A percentile compares a stretch with the other conserved stretches of the same genome.
Conservation (phyloP, 1,140 invertebrate species). For the Lucilia cuprina region DNA sequence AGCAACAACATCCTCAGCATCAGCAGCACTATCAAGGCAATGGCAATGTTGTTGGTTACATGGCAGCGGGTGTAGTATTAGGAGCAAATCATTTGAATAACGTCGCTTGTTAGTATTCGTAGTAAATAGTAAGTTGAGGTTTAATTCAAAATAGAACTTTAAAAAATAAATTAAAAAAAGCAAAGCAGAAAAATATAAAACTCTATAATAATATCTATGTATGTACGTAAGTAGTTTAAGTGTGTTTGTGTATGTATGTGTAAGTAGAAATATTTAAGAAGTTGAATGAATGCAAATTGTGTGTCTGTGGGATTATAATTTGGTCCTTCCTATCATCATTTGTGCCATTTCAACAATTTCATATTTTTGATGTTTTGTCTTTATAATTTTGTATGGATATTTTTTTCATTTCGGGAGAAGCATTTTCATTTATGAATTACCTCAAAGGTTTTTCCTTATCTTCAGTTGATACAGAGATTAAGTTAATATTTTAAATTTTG, state of each 20-base stretch:
- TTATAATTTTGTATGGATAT: no score
- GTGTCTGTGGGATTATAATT: constrained; percentile 2
- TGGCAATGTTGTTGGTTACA: constrained; percentile 46
- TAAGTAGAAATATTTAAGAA: neutral
- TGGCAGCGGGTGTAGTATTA: constrained; percentile 58
- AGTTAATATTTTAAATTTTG: no score
- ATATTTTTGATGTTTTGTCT: neutral
- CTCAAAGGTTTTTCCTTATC: no score
- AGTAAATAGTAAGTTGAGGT: constrained; percentile 27
- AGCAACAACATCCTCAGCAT: constrained; percentile 40
- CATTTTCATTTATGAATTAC: no score
- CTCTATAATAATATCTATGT: constrained; percentile 25
- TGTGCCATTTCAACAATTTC: neutral
- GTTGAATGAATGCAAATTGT: neutral
- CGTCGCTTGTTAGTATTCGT: constrained; percentile 52
- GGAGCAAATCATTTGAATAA: constrained; percentile 58
- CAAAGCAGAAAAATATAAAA: neutral
- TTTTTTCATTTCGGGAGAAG: no score
- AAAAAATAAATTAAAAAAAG: constrained; percentile 7
- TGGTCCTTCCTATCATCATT: neutral
- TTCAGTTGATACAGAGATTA: no score
- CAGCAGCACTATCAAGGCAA: constrained; percentile 44
- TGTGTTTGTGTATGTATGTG: neutral
- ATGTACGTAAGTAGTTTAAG: constrained; percentile 24
- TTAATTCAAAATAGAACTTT: constrained; percentile 10